Percentiles rank a stretch among this genome's conserved stretches.
These are phyloP conservation scores for Larimichthys crocea DNA, from an alignment of 2,113 vertebrate species.

Conservation along the genomic window DNA sequence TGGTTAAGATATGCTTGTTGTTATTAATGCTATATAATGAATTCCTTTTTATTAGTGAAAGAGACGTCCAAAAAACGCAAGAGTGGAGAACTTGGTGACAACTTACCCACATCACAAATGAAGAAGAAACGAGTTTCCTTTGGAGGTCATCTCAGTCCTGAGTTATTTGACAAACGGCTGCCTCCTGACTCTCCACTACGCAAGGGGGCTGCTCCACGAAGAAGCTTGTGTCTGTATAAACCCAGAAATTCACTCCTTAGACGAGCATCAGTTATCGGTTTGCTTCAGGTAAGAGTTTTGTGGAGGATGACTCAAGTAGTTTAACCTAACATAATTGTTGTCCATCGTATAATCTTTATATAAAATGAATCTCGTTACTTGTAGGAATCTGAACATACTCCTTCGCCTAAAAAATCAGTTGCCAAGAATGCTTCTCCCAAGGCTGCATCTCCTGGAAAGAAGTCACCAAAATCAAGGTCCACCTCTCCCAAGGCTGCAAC, in stretches of 20 bases:
- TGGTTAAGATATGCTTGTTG: background rate
- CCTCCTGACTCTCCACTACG: constrained; percentile 90
- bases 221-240: constrained; percentile 72
- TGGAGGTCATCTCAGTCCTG: constrained; percentile 88
- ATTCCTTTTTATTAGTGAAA: constrained; percentile 46
- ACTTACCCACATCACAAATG: constrained; percentile 27
- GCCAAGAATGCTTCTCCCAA: constrained; percentile 44
- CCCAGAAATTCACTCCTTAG: constrained; percentile 80
- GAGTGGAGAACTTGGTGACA: constrained; percentile 59
- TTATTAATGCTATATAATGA: background rate
- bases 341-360: background rate
- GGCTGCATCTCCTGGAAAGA: constrained; percentile 30
- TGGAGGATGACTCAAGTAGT: background rate
- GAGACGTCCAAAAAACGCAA: constrained; percentile 79
- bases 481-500: constrained; percentile 53
- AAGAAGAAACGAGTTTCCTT: constrained; percentile 92
- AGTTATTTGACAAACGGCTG: constrained; percentile 91
- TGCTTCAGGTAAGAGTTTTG: constrained; percentile 77
- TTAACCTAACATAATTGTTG: background rate
- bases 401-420: constrained; percentile 50
- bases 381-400: constrained; percentile 44
- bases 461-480: constrained; percentile 27
- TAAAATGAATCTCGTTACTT: background rate
- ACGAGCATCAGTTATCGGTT: constrained; percentile 80
- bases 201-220: constrained; percentile 85